Conservation (phyloP, 2,888 invertebrate genomes). For the Embidobia sp. region DNA sequence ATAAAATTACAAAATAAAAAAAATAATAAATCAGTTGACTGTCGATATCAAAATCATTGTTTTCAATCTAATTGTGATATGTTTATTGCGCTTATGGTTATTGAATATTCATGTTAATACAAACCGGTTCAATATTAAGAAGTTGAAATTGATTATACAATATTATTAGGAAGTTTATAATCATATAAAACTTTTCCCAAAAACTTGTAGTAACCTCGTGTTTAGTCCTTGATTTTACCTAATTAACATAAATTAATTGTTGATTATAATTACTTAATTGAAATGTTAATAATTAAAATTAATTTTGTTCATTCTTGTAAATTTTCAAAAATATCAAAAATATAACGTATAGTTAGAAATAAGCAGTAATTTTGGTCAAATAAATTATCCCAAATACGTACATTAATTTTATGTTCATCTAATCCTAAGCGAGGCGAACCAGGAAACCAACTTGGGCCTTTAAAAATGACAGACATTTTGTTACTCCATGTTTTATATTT, state of each 20-base stretch:
- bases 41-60: no score
- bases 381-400: no score
- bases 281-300: no score
- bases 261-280: no score
- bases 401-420: slow-evolving; percentile 89
- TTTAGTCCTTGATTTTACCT: slow-evolving; percentile 86
- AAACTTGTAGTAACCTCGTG: slow-evolving; percentile 86
- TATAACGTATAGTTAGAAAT: no score
- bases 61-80: no score
- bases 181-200: slow-evolving; percentile 87
- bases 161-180: slow-evolving; percentile 86
- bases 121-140: slow-evolving; percentile 85
- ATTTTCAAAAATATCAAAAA: no score
- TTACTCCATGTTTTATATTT: slow-evolving; percentile 84
- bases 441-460: slow-evolving; percentile 94
- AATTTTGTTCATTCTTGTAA: not conserved
- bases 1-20: no score
- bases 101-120: no score
- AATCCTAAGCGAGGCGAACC: slow-evolving; percentile 89
- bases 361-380: no score
- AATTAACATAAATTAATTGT: slow-evolving; percentile 65
- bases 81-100: no score
- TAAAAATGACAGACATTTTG: slow-evolving; percentile 88
- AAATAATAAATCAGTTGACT: no score
- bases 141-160: slow-evolving; percentile 87